These are phyloP conservation scores for Mylabris sibirica DNA, from an alignment of 2,888 invertebrate species.

Conservation along the genomic window DNA sequence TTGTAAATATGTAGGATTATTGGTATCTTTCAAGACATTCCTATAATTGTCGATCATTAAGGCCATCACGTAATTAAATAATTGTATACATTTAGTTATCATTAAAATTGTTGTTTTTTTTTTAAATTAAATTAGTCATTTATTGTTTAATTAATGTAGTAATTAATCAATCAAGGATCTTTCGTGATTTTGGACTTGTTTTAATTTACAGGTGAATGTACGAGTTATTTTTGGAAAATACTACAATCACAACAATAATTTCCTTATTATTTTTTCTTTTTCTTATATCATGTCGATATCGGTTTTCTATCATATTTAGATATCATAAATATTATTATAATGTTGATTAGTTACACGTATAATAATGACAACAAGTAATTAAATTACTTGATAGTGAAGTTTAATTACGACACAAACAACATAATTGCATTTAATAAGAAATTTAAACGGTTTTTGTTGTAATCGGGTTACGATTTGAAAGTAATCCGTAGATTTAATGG, in stretches of 20 bases:
- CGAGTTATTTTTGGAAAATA: not conserved
- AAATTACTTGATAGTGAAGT: slow-evolving; percentile 31
- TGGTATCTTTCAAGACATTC: no score
- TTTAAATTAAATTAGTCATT: not conserved
- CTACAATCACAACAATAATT: not conserved
- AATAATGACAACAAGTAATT: not conserved
- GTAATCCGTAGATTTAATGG: slow-evolving; percentile 42
- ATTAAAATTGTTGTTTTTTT: not conserved
- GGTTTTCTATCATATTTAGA: not conserved
- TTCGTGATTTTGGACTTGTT: slow-evolving; percentile 4
- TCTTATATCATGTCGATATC: no score
- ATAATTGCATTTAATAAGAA: slow-evolving; percentile 43
- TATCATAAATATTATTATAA: not conserved
- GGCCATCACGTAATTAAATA: not conserved
- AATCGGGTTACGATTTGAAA: slow-evolving; percentile 45
- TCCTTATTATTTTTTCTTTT: not conserved
- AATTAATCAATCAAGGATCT: not conserved
- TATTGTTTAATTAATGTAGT: not conserved
- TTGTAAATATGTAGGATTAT: no score
- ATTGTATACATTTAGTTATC: not conserved
- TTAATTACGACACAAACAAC: slow-evolving; percentile 40
- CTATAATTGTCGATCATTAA: no score
- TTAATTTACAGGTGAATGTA: not conserved
- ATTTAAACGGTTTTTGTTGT: slow-evolving; percentile 37
- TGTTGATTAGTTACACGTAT: not conserved